Conservation (phyloP, 37 sponge, comb jelly and placozoan species). For the Lycopodina hypogea region DNA sequence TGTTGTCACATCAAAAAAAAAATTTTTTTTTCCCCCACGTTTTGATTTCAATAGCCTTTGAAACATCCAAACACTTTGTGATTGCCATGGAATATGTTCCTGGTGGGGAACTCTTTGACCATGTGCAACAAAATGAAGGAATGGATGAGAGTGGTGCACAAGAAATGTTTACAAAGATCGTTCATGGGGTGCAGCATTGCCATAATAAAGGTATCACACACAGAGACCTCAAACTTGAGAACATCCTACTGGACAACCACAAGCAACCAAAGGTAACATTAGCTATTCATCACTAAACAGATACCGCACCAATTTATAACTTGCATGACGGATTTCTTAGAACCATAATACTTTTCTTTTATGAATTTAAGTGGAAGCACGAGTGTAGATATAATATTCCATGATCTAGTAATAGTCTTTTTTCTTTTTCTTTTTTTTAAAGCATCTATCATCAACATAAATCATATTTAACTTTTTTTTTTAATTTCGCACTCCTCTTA, state of each 20-base stretch:
- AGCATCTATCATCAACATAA: no score
- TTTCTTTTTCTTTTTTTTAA: no score
- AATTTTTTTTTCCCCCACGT: neutral
- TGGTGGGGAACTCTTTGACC: constrained; percentile 50
- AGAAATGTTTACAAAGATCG: constrained; percentile 22
- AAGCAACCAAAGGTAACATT: constrained; percentile 48
- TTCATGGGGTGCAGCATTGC: no score
- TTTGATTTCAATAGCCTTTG: constrained; percentile 36
- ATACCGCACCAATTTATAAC: no score
- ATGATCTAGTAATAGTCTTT: no score
- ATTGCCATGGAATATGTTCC: constrained; percentile 54
- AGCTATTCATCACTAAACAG: no score
- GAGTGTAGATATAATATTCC: no score
- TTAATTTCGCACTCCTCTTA: neutral
- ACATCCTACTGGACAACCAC: constrained; percentile 59
- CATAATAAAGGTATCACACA: constrained; percentile 48
- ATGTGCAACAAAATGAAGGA: constrained; percentile 28
- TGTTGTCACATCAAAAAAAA: neutral
- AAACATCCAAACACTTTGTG: constrained; percentile 12
- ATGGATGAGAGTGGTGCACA: constrained; percentile 33
- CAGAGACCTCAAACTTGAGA: constrained; percentile 74
- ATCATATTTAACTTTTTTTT: no score
- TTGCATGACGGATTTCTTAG: no score
- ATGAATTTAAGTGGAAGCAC: no score
- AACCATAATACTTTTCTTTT: no score